phyloP scores from a whole-genome alignment of 37 sponge, comb jelly and placozoan species.

The Geodia barretti region DNA sequence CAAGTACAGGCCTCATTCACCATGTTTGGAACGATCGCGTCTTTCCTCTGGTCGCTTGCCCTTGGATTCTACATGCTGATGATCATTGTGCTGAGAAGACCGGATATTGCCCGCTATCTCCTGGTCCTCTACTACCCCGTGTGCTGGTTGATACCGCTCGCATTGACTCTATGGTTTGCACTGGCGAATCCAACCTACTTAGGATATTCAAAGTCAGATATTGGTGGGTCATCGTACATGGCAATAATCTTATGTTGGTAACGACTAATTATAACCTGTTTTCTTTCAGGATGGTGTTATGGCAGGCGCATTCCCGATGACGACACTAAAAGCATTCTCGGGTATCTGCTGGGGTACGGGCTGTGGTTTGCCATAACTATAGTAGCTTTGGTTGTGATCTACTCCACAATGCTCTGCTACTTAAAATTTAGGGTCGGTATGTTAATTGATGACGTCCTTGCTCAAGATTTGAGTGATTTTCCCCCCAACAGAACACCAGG shows the following conservation, averaged over 20 bases:
- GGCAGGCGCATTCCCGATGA: not conserved
- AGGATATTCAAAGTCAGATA: constrained; percentile 13
- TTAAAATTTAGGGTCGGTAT: constrained; percentile 7
- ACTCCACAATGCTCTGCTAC: constrained; percentile 13
- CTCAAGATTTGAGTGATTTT: too few species aligned
- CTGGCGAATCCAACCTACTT: not conserved
- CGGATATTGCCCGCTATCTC: not conserved
- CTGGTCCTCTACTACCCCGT: constrained; percentile 23
- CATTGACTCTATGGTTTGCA: not conserved
- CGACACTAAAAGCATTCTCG: not conserved
- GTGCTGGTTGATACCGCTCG: constrained; percentile 44
- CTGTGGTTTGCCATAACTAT: constrained; percentile 47
- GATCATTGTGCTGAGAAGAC: constrained; percentile 12
- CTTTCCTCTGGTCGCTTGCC: constrained; percentile 54
- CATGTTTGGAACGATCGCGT: constrained; percentile 31
- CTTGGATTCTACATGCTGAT: constrained; percentile 54
- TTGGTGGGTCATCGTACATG: constrained; percentile 27
- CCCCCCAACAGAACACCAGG: too few species aligned
- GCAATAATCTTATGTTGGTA: too few species aligned
- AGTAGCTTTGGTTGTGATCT: constrained; percentile 47
- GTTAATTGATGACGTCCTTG: too few species aligned
- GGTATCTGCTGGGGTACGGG: constrained; percentile 43
- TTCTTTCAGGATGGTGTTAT: constrained; percentile 67
- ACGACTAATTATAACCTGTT: constrained; percentile 8
- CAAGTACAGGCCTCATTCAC: constrained; percentile 37